Evolutionary conservation across 2,797 vertebrate genomes (phyloP).

Genomic region (Notamacropus eugenii): DNA sequence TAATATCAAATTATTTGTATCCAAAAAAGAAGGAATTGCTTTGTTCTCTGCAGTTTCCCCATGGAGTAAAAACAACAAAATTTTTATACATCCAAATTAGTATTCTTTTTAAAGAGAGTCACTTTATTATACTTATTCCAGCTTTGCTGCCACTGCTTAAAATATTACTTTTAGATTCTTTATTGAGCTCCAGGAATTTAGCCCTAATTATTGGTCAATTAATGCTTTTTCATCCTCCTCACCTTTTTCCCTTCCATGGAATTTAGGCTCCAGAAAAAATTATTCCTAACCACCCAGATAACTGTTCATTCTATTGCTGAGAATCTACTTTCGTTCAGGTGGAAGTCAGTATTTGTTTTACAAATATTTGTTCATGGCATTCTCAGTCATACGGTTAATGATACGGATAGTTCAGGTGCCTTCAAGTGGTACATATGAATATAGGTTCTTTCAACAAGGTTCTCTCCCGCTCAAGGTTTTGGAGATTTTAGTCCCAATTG

Average conservation of each 20-base stretch:
- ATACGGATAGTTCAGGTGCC: background rate
- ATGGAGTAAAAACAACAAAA: too few relatives aligned
- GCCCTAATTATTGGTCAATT: background rate
- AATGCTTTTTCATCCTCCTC: background rate
- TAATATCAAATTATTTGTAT: too few relatives aligned
- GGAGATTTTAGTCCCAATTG: background rate
- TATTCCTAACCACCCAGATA: background rate
- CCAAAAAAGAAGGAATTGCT: too few relatives aligned
- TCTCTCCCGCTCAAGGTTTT: background rate
- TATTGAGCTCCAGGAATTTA: background rate
- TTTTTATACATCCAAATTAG: background rate
- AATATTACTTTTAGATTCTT: background rate
- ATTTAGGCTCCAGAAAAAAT: background rate
- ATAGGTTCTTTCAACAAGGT: background rate
- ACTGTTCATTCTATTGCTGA: background rate
- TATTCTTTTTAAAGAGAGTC: background rate
- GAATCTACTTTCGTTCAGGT: background rate
- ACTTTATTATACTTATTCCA: background rate
- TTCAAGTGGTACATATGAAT: background rate
- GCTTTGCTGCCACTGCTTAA: background rate
- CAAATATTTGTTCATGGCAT: background rate
- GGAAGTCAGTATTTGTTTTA: background rate
- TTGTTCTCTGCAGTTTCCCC: too few relatives aligned
- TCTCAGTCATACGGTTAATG: background rate
- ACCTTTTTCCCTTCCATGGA: background rate